phyloP scores from a whole-genome alignment of 1,140 invertebrate species.

The Drosophila setifemur region DNA sequence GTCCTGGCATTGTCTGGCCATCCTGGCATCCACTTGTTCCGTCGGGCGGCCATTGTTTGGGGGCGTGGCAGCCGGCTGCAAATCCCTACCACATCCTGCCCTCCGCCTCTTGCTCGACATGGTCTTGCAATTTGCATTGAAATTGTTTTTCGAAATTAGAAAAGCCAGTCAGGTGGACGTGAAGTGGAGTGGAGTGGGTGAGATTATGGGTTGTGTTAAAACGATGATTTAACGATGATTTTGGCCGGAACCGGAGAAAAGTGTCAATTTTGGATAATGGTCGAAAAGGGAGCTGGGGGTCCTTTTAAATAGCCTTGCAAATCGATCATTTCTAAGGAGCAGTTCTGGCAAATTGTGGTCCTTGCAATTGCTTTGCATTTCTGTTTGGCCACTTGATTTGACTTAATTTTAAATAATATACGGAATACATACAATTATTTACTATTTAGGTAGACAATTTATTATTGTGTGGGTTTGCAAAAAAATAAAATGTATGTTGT shows the following conservation, averaged over 20 bases:
- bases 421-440: too few relatives aligned
- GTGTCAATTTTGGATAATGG: slow-evolving; percentile 15
- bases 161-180: slow-evolving; percentile 61
- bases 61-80: slow-evolving; percentile 23
- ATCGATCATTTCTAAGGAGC: too few relatives aligned
- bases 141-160: slow-evolving; percentile 74
- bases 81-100: slow-evolving; percentile 10
- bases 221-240: slow-evolving; percentile 6
- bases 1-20: slow-evolving; percentile 65
- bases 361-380: too few relatives aligned
- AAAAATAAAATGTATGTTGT: too few relatives aligned
- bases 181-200: not conserved
- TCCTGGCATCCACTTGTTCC: slow-evolving; percentile 39
- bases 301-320: not conserved
- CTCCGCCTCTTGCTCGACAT: not conserved
- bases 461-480: too few relatives aligned
- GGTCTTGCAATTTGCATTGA: slow-evolving; percentile 71
- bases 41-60: slow-evolving; percentile 63
- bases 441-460: too few relatives aligned
- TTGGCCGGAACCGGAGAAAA: slow-evolving; percentile 6
- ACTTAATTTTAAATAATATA: too few relatives aligned
- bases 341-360: too few relatives aligned
- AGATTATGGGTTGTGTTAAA: too few relatives aligned
- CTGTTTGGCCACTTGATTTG: too few relatives aligned
- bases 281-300: not conserved